Conservation (phyloP, 1,140 invertebrate species). For the Drusus annulatus region DNA sequence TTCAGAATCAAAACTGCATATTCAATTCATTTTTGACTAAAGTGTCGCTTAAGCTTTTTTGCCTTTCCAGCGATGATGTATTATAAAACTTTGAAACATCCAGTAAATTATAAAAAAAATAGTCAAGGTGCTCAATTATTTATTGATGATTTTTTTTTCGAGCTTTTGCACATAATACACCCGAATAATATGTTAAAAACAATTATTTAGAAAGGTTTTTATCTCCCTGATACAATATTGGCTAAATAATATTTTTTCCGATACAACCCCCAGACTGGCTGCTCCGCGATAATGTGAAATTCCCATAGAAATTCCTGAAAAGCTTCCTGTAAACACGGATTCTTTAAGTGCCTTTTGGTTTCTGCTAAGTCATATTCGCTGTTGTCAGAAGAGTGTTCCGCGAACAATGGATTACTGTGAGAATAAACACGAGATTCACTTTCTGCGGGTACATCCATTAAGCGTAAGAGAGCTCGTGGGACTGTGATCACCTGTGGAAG, state of each 20-base stretch:
- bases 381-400: slow-evolving; percentile 5
- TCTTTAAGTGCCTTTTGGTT: not conserved
- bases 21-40: too few relatives aligned
- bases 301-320: not conserved
- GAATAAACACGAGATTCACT: too few relatives aligned
- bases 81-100: too few relatives aligned
- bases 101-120: too few relatives aligned
- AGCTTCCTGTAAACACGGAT: not conserved
- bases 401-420: slow-evolving; percentile 2
- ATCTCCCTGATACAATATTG: not conserved
- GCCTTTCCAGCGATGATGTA: too few relatives aligned
- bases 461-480: not conserved
- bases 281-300: not conserved
- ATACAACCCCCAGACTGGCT: not conserved
- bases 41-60: too few relatives aligned
- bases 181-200: too few relatives aligned
- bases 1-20: too few relatives aligned
- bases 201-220: not conserved
- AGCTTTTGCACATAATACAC: too few relatives aligned
- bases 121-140: too few relatives aligned
- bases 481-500: not conserved
- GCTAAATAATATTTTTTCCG: not conserved
- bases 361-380: slow-evolving; percentile 22
- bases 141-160: too few relatives aligned
- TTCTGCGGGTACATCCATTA: not conserved